These are phyloP conservation scores for Eledona agricola DNA, from an alignment of 2,888 invertebrate species.

Conservation along the genomic window DNA sequence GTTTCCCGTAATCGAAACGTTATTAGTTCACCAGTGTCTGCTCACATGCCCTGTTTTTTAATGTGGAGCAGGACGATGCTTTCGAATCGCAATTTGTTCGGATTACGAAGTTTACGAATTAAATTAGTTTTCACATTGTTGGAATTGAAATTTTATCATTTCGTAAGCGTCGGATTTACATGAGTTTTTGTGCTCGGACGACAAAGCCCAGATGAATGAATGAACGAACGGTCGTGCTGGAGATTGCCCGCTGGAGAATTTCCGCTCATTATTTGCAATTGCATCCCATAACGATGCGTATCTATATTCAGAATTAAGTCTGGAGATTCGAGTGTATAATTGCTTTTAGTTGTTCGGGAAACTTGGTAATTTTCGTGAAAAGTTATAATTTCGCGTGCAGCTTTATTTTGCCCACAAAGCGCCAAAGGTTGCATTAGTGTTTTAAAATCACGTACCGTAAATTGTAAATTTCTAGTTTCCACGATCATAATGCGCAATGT, in stretches of 20 bases:
- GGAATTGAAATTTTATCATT: conserved; percentile 5
- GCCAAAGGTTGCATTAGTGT: conserved; percentile 5
- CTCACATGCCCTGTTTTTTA: conserved; percentile 50
- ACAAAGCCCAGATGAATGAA: no score
- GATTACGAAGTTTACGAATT: conserved; percentile 45
- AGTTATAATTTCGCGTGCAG: conserved; percentile 13
- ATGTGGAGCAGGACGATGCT: conserved; percentile 44
- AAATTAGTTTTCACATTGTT: conserved; percentile 38
- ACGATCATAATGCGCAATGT: not conserved
- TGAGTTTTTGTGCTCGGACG: not conserved
- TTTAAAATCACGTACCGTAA: not conserved
- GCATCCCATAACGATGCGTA: conserved; percentile 29
- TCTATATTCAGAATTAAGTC: conserved; percentile 33
- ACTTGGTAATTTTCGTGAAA: conserved; percentile 16
- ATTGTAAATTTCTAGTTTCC: not conserved
- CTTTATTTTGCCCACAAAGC: conserved; percentile 16
- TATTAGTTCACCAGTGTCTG: conserved; percentile 49
- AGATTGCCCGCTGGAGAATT: conserved; percentile 17
- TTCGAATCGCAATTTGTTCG: conserved; percentile 46
- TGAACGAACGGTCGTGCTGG: conserved; percentile 24
- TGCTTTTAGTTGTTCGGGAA: conserved; percentile 25
- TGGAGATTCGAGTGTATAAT: conserved; percentile 23
- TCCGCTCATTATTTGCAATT: conserved; percentile 20
- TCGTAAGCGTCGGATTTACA: not conserved
- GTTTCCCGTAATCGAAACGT: conserved; percentile 52